Conservation (phyloP, 2,888 invertebrate species). For the Abscondita cerata region DNA sequence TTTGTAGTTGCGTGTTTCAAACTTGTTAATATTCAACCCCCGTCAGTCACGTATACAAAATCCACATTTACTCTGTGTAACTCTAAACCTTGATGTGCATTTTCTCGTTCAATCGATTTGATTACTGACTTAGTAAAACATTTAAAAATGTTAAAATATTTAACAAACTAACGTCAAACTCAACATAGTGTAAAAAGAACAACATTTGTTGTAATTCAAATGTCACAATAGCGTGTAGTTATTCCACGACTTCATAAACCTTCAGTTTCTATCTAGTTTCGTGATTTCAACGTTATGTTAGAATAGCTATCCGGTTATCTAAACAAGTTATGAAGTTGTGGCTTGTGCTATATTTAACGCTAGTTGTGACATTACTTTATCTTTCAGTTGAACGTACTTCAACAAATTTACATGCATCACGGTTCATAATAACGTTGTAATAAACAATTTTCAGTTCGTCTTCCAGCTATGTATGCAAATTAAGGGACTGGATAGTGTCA, state of each 20-base stretch:
- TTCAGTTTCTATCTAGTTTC: constrained; percentile 4
- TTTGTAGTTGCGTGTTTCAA: constrained; percentile 31
- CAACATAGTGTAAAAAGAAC: no score
- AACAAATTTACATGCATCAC: constrained; percentile 17
- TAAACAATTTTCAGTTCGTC: constrained; percentile 16
- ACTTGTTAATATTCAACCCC: constrained; percentile 36
- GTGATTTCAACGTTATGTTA: neutral
- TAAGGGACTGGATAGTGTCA: constrained; percentile 1
- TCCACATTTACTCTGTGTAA: constrained; percentile 35
- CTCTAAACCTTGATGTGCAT: constrained; percentile 35
- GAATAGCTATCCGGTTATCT: constrained; percentile 1
- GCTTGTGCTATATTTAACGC: constrained; percentile 21
- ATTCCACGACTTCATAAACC: neutral
- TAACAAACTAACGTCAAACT: no score
- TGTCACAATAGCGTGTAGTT: no score
- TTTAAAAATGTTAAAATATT: no score
- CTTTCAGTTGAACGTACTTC: constrained; percentile 20
- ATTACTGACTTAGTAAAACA: constrained; percentile 38
- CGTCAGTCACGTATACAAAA: constrained; percentile 28
- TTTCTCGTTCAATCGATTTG: constrained; percentile 34
- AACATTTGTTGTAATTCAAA: no score
- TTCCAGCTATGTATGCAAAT: constrained; percentile 16
- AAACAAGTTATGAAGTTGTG: constrained; percentile 17
- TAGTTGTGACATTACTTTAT: constrained; percentile 24
- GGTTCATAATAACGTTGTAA: constrained; percentile 11